phyloP scores from a whole-genome alignment of 2,797 vertebrate species.

The Knipowitschia caucasica region DNA sequence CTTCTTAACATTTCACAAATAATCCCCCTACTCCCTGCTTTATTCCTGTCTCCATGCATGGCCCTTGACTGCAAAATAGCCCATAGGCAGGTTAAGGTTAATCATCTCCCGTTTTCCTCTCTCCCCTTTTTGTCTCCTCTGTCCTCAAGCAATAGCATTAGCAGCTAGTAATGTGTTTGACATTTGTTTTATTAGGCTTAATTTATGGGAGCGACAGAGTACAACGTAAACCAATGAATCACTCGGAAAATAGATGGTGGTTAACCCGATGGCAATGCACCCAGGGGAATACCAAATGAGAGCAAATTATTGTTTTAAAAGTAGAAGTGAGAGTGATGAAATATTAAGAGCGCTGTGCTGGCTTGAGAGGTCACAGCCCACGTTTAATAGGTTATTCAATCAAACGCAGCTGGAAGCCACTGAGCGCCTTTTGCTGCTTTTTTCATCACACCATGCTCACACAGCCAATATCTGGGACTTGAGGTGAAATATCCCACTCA shows the following conservation, averaged over 20 bases:
- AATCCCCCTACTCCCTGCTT: conserved; percentile 21
- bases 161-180: conserved; percentile 65
- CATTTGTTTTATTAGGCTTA: conserved; percentile 71
- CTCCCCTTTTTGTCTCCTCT: conserved; percentile 38
- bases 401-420: conserved; percentile 57
- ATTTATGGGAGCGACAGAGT: conserved; percentile 58
- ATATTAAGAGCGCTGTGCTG: conserved; percentile 59
- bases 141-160: conserved; percentile 61
- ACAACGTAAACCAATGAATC: conserved; percentile 66
- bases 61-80: conserved; percentile 44
- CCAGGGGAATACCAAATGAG: conserved; percentile 31
- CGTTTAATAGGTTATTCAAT: conserved; percentile 75
- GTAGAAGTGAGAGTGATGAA: conserved; percentile 70
- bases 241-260: conserved; percentile 57
- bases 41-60: conserved; percentile 29
- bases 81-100: conserved; percentile 66
- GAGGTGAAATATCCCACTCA: conserved; percentile 14
- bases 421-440: conserved; percentile 34
- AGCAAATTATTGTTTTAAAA: conserved; percentile 69
- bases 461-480: conserved; percentile 14
- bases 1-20: conserved; percentile 38
- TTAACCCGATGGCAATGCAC: conserved; percentile 53
- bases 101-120: conserved; percentile 58
- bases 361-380: conserved; percentile 72
- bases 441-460: conserved; percentile 32